phyloP scores from a whole-genome alignment of 30 jellyfish, hydroid and myxozoan genomes.

The Pseudorhiza aurosa region DNA sequence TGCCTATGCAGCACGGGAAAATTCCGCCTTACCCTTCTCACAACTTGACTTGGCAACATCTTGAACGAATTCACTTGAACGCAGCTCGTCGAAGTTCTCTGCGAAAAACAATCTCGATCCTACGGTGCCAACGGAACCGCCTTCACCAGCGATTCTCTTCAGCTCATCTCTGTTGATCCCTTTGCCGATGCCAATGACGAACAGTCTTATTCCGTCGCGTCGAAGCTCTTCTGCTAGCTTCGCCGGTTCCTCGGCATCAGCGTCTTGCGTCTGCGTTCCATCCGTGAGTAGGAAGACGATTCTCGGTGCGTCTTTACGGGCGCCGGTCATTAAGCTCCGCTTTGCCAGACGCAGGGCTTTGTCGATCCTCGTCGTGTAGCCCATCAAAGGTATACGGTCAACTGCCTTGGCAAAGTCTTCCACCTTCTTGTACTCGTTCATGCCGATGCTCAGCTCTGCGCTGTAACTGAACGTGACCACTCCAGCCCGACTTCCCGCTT shows the following conservation, averaged over 20 bases:
- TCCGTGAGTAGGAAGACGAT: conserved; percentile 82
- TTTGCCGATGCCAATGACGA: conserved; percentile 83
- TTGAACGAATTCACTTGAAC: conserved; percentile 51
- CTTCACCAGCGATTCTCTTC: conserved; percentile 82
- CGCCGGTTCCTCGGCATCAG: conserved; percentile 82
- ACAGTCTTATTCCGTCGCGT: conserved; percentile 54
- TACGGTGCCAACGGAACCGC: no score
- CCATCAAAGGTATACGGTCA: conserved; percentile 82
- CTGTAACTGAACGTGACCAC: conserved; percentile 84
- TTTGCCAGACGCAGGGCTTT: conserved; percentile 84
- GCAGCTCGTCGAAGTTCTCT: conserved; percentile 59
- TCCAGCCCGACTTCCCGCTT: conserved; percentile 83
- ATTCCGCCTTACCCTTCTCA: conserved; percentile 56
- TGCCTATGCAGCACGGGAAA: no score
- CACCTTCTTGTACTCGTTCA: conserved; percentile 48
- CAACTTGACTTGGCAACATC: conserved; percentile 47
- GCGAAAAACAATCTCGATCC: conserved; percentile 60
- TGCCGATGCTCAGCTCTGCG: conserved; percentile 84
- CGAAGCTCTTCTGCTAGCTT: conserved; percentile 64
- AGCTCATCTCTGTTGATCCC: conserved; percentile 73
- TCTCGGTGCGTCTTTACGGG: conserved; percentile 78
- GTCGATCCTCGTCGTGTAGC: conserved; percentile 91
- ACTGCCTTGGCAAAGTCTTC: conserved; percentile 82
- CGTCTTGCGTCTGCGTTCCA: conserved; percentile 87
- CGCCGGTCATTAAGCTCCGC: conserved; percentile 74